Conservation (phyloP, 2,797 vertebrate species). For the Anas bahamensis region DNA sequence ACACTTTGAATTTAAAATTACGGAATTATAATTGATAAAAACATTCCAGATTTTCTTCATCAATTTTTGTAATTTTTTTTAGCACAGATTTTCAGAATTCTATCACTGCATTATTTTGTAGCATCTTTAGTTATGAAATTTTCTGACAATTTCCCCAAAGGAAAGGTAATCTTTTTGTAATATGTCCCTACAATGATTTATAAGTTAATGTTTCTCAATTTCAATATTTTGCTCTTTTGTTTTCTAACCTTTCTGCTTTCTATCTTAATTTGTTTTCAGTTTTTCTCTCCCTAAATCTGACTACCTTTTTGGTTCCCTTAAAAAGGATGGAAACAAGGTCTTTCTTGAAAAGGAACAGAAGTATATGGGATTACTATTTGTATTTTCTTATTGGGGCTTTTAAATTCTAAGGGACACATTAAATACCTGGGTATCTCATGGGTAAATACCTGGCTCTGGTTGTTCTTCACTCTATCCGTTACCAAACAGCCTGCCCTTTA, state of each 20-base stretch:
- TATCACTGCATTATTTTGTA: neutral
- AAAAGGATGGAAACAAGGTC: neutral
- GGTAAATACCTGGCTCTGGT: neutral
- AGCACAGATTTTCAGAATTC: neutral
- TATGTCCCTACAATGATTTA: neutral
- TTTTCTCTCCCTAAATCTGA: neutral
- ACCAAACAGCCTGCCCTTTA: neutral
- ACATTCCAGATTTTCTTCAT: neutral
- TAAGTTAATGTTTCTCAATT: neutral
- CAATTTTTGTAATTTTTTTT: neutral
- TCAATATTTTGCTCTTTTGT: neutral
- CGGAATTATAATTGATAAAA: neutral
- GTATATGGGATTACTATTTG: neutral
- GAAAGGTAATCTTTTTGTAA: neutral
- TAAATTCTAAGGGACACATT: neutral
- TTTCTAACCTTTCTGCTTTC: neutral
- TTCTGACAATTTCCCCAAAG: neutral
- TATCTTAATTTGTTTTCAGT: neutral
- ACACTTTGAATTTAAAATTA: neutral
- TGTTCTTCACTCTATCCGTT: neutral
- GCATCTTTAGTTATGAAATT: neutral
- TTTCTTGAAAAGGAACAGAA: neutral
- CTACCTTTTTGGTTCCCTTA: neutral
- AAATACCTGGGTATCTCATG: neutral
- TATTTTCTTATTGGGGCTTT: neutral